Evolutionary conservation across 2,797 vertebrate species (phyloP).

Genomic region (Phalloptychus januarius): DNA sequence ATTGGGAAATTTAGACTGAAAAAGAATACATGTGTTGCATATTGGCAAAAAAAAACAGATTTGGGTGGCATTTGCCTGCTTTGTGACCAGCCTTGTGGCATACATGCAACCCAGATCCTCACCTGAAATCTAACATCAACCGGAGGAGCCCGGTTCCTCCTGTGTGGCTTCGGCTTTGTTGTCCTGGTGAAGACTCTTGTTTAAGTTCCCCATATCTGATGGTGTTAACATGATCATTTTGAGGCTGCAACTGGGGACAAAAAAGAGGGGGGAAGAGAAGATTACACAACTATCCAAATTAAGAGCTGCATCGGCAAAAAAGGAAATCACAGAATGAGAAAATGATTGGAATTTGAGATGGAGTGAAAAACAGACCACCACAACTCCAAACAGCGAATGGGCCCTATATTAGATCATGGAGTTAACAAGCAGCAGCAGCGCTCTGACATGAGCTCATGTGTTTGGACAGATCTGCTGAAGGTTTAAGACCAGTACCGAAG

Average conservation of each 20-base stretch:
- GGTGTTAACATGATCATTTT: constrained; percentile 66
- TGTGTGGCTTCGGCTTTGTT: constrained; percentile 70
- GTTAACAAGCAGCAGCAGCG: constrained; percentile 71
- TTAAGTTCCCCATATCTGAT: constrained; percentile 71
- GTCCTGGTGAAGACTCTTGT: constrained; percentile 63
- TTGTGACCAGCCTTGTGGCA: constrained; percentile 1
- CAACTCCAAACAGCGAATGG: constrained; percentile 55
- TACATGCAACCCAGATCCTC: not conserved
- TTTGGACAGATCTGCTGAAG: constrained; percentile 79
- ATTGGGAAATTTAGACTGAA: too few species aligned
- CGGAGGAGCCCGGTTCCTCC: constrained; percentile 54
- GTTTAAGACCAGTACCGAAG: constrained; percentile 70
- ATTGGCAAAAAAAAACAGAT: too few species aligned
- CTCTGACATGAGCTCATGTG: constrained; percentile 79
- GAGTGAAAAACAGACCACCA: constrained; percentile 35
- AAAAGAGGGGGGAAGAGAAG: constrained; percentile 4
- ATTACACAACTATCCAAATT: not conserved
- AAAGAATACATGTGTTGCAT: too few species aligned
- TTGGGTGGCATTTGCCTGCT: too few species aligned
- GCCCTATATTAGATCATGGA: constrained; percentile 72
- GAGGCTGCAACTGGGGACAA: constrained; percentile 46
- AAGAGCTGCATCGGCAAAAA: constrained; percentile 4
- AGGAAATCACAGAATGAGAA: constrained; percentile 21
- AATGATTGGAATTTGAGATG: constrained; percentile 38
- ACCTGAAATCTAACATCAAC: constrained; percentile 40